Conservation (phyloP, 2,888 invertebrate genomes). For the Drosophila bunnanda region DNA sequence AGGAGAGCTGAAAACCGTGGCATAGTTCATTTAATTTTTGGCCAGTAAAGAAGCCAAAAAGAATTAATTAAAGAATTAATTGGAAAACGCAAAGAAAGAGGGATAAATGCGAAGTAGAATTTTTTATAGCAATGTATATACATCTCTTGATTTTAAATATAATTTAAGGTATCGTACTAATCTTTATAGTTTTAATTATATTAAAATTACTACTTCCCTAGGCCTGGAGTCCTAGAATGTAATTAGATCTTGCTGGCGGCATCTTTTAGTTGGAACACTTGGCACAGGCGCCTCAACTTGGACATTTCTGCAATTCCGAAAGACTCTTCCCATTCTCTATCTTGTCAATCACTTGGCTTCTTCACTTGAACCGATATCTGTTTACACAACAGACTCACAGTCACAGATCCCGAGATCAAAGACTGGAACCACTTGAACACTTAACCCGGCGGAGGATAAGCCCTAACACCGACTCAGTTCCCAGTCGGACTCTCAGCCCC, state of each 20-base stretch:
- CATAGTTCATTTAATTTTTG: not conserved
- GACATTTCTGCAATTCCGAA: not conserved
- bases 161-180: not conserved
- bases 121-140: not conserved
- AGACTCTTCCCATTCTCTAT: not conserved
- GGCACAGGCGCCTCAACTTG: conserved; percentile 26
- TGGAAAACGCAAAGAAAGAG: not conserved
- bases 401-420: conserved; percentile 44
- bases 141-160: not conserved
- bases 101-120: not conserved
- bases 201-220: not conserved
- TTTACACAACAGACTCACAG: conserved; percentile 41
- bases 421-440: conserved; percentile 50
- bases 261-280: not conserved
- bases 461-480: conserved; percentile 6
- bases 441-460: conserved; percentile 35
- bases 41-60: not conserved
- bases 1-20: not conserved
- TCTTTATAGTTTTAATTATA: not conserved
- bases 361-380: conserved; percentile 50
- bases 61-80: not conserved
- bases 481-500: conserved; percentile 7
- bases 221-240: not conserved
- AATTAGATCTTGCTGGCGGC: conserved; percentile 14
- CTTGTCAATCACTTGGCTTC: conserved; percentile 51